Conservation (phyloP, 1,140 invertebrate species). For the Heterodera schachtii region DNA sequence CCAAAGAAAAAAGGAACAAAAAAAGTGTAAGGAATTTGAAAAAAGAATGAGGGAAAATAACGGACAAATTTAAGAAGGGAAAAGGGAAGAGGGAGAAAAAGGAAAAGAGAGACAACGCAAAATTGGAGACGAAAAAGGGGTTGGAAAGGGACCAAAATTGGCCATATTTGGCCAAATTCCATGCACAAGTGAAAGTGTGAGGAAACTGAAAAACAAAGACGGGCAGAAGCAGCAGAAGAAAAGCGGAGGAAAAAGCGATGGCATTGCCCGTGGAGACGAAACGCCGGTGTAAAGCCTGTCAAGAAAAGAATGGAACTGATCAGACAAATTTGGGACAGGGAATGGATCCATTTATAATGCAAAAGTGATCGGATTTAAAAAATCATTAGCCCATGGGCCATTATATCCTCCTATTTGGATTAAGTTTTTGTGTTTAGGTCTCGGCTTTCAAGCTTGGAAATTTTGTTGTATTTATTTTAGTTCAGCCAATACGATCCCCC, state of each 20-base stretch:
- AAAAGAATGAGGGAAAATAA: background rate
- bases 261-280: background rate
- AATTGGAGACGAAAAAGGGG: background rate
- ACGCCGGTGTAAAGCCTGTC: background rate
- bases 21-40: background rate
- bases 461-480: no score
- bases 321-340: background rate
- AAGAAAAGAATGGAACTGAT: background rate
- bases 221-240: background rate
- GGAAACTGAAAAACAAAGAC: background rate
- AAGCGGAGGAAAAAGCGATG: background rate
- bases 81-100: background rate
- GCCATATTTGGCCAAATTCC: conserved; percentile 15
- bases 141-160: background rate
- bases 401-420: no score
- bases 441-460: no score
- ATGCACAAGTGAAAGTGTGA: conserved; percentile 7
- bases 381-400: no score
- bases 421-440: no score
- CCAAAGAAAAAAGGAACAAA: background rate
- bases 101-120: background rate
- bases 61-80: background rate
- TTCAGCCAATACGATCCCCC: no score
- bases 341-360: no score
- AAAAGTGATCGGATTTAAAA: background rate